Conservation (phyloP, 2,797 vertebrate genomes). For the Sparidentex hasta region DNA sequence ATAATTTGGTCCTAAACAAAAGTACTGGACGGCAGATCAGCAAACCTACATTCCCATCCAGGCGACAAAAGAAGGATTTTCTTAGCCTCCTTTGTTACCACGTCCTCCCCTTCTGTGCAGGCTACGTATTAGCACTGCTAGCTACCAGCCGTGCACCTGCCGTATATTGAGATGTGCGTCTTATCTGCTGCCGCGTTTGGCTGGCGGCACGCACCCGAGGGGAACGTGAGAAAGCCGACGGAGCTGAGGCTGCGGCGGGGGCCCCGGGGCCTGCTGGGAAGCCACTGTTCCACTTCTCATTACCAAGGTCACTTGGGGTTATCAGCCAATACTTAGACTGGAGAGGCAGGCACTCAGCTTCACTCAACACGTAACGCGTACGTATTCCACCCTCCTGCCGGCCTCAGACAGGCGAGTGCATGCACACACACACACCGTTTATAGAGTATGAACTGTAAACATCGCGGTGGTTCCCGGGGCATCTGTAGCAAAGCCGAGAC, state of each 20-base stretch:
- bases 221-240: slow-evolving; percentile 42
- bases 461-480: slow-evolving; percentile 64
- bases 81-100: not conserved
- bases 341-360: slow-evolving; percentile 74
- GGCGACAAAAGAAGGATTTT: not conserved
- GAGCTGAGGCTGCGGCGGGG: slow-evolving; percentile 48
- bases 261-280: slow-evolving; percentile 69
- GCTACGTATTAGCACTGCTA: slow-evolving; percentile 7
- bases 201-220: slow-evolving; percentile 53
- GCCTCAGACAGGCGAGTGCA: slow-evolving; percentile 48
- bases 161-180: slow-evolving; percentile 56
- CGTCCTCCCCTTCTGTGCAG: not conserved
- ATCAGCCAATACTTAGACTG: slow-evolving; percentile 74
- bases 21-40: not conserved
- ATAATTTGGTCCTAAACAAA: not conserved
- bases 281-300: slow-evolving; percentile 77
- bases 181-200: slow-evolving; percentile 63
- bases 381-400: slow-evolving; percentile 59
- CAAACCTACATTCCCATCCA: not conserved
- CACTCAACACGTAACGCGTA: slow-evolving; percentile 69
- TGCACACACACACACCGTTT: slow-evolving; percentile 49
- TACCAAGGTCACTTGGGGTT: slow-evolving; percentile 76
- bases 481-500: slow-evolving; percentile 50
- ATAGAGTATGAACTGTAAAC: slow-evolving; percentile 67
- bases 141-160: slow-evolving; percentile 39